A percentile compares a stretch with the other conserved stretches of the same genome.
Conservation (phyloP, 2,113 vertebrate species). For the Takifugu bimaculatus region DNA sequence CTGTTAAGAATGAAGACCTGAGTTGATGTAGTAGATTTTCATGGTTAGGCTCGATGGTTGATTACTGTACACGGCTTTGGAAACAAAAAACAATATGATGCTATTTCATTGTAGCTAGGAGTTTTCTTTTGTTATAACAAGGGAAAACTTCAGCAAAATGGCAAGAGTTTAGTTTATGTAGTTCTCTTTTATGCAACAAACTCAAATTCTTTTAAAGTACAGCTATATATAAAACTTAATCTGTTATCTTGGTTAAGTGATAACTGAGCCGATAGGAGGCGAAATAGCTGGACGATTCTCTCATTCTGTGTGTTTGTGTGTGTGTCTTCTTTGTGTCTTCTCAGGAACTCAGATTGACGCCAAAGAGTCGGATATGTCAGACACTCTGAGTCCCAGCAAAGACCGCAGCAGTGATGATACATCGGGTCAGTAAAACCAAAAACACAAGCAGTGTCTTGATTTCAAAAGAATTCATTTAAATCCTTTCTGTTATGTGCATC, state of each 20-base stretch:
- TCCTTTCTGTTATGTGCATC: no score
- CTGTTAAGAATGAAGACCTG: no score
- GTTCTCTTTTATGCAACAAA: neutral
- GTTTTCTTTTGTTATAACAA: neutral
- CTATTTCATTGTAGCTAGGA: neutral
- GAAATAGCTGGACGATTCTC: neutral
- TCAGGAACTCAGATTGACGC: slow-evolving; percentile 87
- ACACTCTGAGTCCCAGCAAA: slow-evolving; percentile 98
- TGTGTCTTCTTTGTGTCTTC: slow-evolving; percentile 5
- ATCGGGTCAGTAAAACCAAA: slow-evolving; percentile 77
- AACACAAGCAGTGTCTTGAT: neutral
- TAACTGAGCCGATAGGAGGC: neutral
- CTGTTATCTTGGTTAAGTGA: no score
- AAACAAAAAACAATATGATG: neutral
- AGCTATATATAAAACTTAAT: no score
- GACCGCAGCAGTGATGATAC: slow-evolving; percentile 97
- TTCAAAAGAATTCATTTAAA: neutral
- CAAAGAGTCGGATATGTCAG: slow-evolving; percentile 95
- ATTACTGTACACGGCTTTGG: neutral
- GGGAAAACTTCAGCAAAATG: slow-evolving; percentile 3
- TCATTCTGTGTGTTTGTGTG: neutral
- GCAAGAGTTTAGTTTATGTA: neutral
- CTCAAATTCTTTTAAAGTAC: no score
- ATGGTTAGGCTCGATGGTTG: no score
- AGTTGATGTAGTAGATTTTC: no score